A percentile compares a stretch with the other conserved stretches of the same genome.
Conservation (phyloP, 35 echinoderm and acorn worm genomes). For the Nesometra sesokonis region DNA sequence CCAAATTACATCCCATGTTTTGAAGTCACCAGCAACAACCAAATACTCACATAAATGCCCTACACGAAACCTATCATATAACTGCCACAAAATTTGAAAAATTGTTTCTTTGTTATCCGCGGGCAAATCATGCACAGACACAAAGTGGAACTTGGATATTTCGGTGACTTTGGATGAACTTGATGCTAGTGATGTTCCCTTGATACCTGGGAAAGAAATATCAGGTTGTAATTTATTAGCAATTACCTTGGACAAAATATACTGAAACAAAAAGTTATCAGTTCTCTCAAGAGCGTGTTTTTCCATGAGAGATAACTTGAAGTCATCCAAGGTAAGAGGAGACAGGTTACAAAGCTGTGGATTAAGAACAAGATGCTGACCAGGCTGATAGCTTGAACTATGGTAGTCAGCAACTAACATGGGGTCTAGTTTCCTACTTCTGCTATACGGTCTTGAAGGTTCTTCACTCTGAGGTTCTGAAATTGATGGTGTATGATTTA, state of each 20-base stretch:
- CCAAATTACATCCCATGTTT: conserved; percentile 29
- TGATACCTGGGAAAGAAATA: conserved; percentile 4
- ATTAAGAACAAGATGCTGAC: not conserved
- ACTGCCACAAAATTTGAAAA: conserved; percentile 18
- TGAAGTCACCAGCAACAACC: conserved; percentile 51
- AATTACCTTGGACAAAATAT: conserved; percentile 8
- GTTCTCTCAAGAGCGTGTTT: not conserved
- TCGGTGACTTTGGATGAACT: not conserved
- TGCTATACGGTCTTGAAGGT: too few relatives aligned
- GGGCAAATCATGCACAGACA: conserved; percentile 11
- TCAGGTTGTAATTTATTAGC: not conserved
- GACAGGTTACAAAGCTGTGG: not conserved
- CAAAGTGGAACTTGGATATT: conserved; percentile 21
- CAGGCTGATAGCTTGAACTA: not conserved
- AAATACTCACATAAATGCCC: conserved; percentile 20
- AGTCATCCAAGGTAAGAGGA: not conserved
- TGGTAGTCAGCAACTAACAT: not conserved
- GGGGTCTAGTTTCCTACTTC: not conserved
- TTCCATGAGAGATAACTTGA: not conserved
- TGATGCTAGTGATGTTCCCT: not conserved
- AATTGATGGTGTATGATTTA: not conserved
- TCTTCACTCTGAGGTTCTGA: not conserved
- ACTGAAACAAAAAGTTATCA: conserved; percentile 12
- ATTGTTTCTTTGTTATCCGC: conserved; percentile 41
- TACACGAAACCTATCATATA: conserved; percentile 15